Base-by-base conservation (phyloP, 2,888 invertebrate species). In the Temnothorax rugatulus region DNA sequence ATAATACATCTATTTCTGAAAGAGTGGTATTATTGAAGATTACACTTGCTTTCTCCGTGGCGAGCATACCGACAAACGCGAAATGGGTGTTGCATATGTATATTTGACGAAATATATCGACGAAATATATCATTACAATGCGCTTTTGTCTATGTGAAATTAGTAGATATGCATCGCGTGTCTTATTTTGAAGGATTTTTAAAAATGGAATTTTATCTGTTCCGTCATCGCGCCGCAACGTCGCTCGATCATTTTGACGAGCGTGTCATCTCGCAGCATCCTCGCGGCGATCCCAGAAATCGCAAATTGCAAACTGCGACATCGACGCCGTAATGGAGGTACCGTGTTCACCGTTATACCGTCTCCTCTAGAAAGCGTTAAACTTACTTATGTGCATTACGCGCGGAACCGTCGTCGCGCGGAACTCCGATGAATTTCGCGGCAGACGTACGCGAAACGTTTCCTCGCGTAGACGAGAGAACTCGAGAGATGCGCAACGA, bases 341-440 rank as follows among this genome's bases (percentile, higher is more conserved):
- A 90, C 85, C 88, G 82, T 90, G 90, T 90, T 85, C 87, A 74
- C 54, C 71, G 75, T 86, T 85, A 82, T 76, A 77, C 75, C 82
- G 75, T 82, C 85, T 84, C 73, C 77, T 47, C 69, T 64, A 66
- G 87, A 88, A 88, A 86, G 86, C 90, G 86, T 86, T 90, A 85
- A 90, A 90, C 88, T 90, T 88, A 87, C 87, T 90, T 90, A 87
- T 64, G 83, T 83, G 83, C 86, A 85, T 89, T 87, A 89, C 79
- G 69, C 59, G 54, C 11, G 75, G 25, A 64, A 61, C 59, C 83
- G 85, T 84, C 86, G 83, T 84, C 84, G 83, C 52, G 73, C 54
- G 73, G 68, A 81, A 74, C 84, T 63, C 90, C 90, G 66, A 84
- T 75, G 87, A 86, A 87, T 88, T 86, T 84, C 82, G 69, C 74